Evolutionary conservation across 1,140 invertebrate genomes (phyloP).

Genomic region (Uloborus diversus): DNA sequence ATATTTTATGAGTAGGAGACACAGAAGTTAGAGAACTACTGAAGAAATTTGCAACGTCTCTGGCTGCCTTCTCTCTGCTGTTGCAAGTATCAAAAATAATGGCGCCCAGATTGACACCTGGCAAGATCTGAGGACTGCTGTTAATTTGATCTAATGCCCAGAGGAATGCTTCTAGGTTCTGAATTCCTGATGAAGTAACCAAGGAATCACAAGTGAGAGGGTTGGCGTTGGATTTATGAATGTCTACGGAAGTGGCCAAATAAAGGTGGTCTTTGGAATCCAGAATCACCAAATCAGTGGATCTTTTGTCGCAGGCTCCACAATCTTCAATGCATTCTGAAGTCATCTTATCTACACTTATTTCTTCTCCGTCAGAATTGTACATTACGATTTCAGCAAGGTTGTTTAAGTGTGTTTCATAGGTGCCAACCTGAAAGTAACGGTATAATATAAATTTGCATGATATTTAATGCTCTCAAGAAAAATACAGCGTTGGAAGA

Average conservation of each 20-base stretch:
- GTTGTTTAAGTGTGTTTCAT: slow-evolving; percentile 63
- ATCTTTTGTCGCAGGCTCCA: slow-evolving; percentile 21
- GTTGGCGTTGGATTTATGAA: slow-evolving; percentile 58
- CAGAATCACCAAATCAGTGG: slow-evolving; percentile 46
- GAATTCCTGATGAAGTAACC: slow-evolving; percentile 59
- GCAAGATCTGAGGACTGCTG: slow-evolving; percentile 61
- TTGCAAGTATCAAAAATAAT: slow-evolving; percentile 63
- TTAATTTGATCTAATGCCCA: slow-evolving; percentile 69
- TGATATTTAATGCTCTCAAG: too few species aligned
- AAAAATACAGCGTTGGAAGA: too few species aligned
- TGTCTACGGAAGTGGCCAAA: slow-evolving; percentile 60
- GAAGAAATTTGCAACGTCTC: slow-evolving; percentile 61
- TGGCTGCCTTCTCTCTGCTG: slow-evolving; percentile 59
- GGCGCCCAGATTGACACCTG: slow-evolving; percentile 60
- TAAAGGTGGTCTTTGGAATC: slow-evolving; percentile 57
- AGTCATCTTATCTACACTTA: slow-evolving; percentile 57
- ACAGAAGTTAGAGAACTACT: slow-evolving; percentile 48
- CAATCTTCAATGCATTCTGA: slow-evolving; percentile 55
- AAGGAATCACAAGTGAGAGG: slow-evolving; percentile 60
- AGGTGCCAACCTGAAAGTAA: slow-evolving; percentile 63
- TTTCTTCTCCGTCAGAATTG: slow-evolving; percentile 61
- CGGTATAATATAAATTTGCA: not conserved
- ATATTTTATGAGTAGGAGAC: slow-evolving; percentile 56
- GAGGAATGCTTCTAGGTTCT: slow-evolving; percentile 67
- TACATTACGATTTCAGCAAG: slow-evolving; percentile 63